phyloP scores from a whole-genome alignment of 2,888 invertebrate genomes.

The Abrostola triplasia region DNA sequence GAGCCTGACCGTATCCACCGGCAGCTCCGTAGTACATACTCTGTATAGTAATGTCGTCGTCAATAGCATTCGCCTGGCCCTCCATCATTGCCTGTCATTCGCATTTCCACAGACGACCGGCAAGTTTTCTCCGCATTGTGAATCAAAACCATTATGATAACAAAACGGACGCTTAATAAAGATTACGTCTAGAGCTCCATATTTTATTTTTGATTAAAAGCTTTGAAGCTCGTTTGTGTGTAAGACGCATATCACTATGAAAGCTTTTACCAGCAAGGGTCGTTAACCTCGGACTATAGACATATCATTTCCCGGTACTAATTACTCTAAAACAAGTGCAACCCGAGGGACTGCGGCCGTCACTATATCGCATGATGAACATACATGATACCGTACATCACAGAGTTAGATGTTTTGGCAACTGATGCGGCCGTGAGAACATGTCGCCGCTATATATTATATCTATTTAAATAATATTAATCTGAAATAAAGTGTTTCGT shows the following conservation, averaged over 20 bases:
- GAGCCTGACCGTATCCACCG: too few relatives aligned
- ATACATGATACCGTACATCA: neutral
- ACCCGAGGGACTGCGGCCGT: too few relatives aligned
- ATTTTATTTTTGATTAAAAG: neutral
- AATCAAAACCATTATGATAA: conserved; percentile 3
- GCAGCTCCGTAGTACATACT: too few relatives aligned
- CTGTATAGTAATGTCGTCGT: neutral
- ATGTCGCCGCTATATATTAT: conserved; percentile 12
- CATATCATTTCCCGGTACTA: too few relatives aligned
- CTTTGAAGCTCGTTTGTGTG: neutral
- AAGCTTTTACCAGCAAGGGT: too few relatives aligned
- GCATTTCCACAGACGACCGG: neutral
- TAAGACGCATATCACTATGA: neutral
- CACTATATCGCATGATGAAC: too few relatives aligned
- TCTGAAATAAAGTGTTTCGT: conserved; percentile 16
- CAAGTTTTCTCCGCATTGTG: neutral
- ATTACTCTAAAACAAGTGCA: too few relatives aligned
- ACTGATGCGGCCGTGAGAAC: conserved; percentile 7
- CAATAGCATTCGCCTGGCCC: neutral
- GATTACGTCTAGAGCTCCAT: neutral
- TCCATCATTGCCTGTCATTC: conserved; percentile 1
- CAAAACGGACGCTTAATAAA: conserved; percentile 1
- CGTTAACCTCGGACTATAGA: too few relatives aligned
- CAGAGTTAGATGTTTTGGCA: conserved; percentile 6
- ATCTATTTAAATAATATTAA: conserved; percentile 24